Evolutionary conservation across 1,140 invertebrate genomes (phyloP), one percentile per base, ranked within the genome.

Genomic region (Cecropterus lyciades): DNA sequence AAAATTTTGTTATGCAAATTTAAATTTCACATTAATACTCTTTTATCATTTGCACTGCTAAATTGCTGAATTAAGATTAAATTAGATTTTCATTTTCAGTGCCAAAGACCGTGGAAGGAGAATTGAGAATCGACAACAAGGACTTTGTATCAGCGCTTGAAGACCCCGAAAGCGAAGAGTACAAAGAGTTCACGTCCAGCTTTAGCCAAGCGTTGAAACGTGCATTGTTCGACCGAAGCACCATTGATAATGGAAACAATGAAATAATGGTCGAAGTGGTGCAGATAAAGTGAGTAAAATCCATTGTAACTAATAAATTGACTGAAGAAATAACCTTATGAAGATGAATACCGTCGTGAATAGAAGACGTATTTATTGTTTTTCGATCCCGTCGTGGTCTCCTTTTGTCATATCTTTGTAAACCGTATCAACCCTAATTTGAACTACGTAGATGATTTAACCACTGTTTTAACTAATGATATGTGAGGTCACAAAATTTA

Each of bases 91-190:
- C 83, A 84, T 81, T 93, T 92, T 76, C 87, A 93, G 95, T 96
- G 65, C 94, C 95, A 57, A 89, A 94, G 78, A 94, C 94, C 8
- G 69, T 96, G 15, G 95, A 96, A 79, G 95, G 95, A 7, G 92
- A 94, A 78, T 74, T 96, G 10, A 94, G 85, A 48, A 93, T 97
- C 13, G 94, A 95, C 64, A 95, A 96, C 77, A 91, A 95, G 59
- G 85, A 94, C 43, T 96, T 94, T 83, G 89, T 92, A 14, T 81
- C 93, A 3, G 93, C 93, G 9, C 88, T 96, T 10, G 75, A 86
- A 33, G 90, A 96, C 75, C 87, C 89, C 9, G 94, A 94, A 30
- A 95, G 95, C 24, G 80, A 92, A 46, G 93, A 95, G 72, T 96
- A 94, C 75, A 93, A 93, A 79, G 87, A 94, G 65, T 86, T 96